Evolutionary conservation across 2,797 vertebrate genomes (phyloP).

Genomic region (Hippoglossus hippoglossus): DNA sequence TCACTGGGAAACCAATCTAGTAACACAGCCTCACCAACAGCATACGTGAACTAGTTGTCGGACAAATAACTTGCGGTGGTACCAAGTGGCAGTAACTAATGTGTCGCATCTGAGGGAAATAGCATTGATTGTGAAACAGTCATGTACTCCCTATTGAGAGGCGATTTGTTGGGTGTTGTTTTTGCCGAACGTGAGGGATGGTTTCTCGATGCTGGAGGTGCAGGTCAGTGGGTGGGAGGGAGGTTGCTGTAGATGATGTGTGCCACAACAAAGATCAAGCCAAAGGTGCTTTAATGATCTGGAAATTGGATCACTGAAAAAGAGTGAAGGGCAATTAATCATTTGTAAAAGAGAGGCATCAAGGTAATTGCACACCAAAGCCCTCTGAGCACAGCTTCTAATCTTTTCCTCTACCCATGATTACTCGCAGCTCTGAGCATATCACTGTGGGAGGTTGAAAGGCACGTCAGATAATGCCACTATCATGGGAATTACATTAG

Average conservation of each 20-base stretch:
- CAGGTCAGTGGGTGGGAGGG: constrained; percentile 36
- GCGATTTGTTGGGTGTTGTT: constrained; percentile 68
- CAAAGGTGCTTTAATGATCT: constrained; percentile 68
- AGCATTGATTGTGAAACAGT: constrained; percentile 72
- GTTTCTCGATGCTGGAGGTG: constrained; percentile 56
- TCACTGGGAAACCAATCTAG: constrained; percentile 33
- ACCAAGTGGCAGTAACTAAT: constrained; percentile 73
- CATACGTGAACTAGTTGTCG: constrained; percentile 45
- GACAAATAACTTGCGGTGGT: constrained; percentile 61
- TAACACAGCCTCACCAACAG: constrained; percentile 37
- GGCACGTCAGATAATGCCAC: constrained; percentile 64
- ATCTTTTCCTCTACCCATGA: constrained; percentile 47
- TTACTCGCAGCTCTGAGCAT: constrained; percentile 43
- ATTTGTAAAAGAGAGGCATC: constrained; percentile 55
- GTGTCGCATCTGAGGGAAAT: constrained; percentile 62
- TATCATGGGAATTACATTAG: constrained; percentile 62
- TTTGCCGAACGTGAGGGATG: constrained; percentile 59
- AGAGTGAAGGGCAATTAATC: constrained; percentile 55
- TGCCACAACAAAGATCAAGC: constrained; percentile 38
- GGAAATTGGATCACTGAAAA: constrained; percentile 48
- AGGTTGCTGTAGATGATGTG: constrained; percentile 31
- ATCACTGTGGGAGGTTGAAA: constrained; percentile 60
- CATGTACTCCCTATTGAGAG: constrained; percentile 71
- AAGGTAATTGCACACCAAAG: constrained; percentile 35
- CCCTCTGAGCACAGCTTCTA: constrained; percentile 30